phyloP scores from a whole-genome alignment of 2,113 vertebrate genomes.

The Cynopterus brachyotis region DNA sequence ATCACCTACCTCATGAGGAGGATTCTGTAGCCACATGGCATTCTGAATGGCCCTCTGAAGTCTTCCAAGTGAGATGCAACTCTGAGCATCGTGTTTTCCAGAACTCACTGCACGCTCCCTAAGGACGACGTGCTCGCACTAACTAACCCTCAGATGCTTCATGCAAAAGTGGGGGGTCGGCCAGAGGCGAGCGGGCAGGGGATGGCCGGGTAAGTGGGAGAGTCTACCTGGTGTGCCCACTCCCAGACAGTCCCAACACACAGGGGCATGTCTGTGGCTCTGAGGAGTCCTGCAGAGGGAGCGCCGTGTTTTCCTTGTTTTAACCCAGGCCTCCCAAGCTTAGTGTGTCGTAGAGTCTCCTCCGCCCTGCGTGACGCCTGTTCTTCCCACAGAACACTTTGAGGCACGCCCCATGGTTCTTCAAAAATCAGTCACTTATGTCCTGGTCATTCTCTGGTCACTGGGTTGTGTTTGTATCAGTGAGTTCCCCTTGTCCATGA shows the following conservation, averaged over 20 bases:
- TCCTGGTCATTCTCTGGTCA: neutral
- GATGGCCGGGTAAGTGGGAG: neutral
- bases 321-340: fast-evolving
- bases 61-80: neutral
- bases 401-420: neutral
- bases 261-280: neutral
- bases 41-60: neutral
- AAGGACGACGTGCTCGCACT: neutral
- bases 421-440: neutral
- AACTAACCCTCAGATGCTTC: neutral
- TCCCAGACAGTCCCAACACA: too few species aligned
- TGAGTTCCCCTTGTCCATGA: neutral
- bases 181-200: fast-evolving
- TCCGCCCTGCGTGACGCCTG: neutral
- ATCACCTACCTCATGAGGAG: neutral
- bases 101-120: neutral
- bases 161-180: neutral
- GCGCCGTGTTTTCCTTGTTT: neutral
- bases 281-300: neutral
- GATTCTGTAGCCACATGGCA: too few species aligned
- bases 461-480: neutral
- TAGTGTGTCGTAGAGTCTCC: neutral
- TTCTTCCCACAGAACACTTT: neutral
- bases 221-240: neutral
- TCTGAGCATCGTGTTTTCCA: neutral